Percentiles rank a stretch among this genome's conserved stretches.
Evolutionary conservation across 2,797 vertebrate species (phyloP).

Genomic region (Calcarius lapponicus): DNA sequence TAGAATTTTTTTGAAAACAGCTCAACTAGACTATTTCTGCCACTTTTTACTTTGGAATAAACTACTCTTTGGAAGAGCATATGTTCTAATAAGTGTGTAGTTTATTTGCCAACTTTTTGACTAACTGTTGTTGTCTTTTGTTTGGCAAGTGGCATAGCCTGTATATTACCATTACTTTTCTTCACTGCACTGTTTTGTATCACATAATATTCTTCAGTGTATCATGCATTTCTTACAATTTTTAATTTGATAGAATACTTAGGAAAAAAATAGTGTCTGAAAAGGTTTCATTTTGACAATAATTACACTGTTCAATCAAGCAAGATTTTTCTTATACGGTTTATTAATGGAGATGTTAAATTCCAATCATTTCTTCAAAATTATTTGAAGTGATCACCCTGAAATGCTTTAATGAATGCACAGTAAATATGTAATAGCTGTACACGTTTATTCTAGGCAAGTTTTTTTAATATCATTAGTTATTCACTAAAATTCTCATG

Average conservation of each 20-base stretch:
- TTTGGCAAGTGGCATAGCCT: neutral
- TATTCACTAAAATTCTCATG: neutral
- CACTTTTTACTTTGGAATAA: neutral
- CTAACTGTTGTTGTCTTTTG: neutral
- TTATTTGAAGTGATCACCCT: neutral
- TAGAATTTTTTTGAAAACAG: neutral
- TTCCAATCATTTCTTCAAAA: neutral
- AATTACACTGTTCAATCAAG: neutral
- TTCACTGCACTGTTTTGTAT: neutral
- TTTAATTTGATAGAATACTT: neutral
- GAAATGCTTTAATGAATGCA: neutral
- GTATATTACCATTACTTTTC: neutral
- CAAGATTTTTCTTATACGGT: neutral
- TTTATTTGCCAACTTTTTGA: neutral
- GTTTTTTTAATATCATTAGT: neutral
- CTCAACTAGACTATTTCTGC: neutral
- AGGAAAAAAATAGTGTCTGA: neutral
- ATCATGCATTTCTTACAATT: neutral
- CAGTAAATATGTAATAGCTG: neutral
- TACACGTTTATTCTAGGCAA: neutral
- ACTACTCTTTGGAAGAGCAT: neutral
- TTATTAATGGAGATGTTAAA: neutral
- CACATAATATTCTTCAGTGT: neutral
- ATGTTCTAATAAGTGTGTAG: neutral
- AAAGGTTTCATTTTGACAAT: neutral